Evolutionary conservation across 1,140 invertebrate species (phyloP).

Genomic region (Leptinotarsa texana): DNA sequence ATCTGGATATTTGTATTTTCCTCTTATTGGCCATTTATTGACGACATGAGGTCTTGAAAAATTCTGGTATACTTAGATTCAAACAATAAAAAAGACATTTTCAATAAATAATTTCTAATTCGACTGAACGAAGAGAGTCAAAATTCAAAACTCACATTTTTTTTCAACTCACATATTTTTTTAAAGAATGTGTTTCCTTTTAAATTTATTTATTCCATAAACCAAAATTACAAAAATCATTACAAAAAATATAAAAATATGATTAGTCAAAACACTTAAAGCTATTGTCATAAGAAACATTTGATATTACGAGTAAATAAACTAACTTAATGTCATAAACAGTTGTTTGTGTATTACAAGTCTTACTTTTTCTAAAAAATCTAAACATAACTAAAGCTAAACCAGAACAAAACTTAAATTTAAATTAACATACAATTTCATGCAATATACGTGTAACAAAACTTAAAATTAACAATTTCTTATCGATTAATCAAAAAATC

Average conservation of each 20-base stretch:
- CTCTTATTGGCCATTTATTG: no score
- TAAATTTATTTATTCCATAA: conserved; percentile 8
- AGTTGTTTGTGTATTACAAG: conserved; percentile 21
- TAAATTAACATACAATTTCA: conserved; percentile 22
- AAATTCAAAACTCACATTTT: no score
- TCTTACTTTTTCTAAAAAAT: conserved; percentile 9
- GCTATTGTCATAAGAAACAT: conserved; percentile 12
- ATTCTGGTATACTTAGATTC: no score
- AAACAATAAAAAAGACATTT: no score
- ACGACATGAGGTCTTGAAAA: no score
- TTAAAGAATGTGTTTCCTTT: neutral
- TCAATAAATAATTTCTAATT: no score
- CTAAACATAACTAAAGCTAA: conserved; percentile 12
- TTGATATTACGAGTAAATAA: conserved; percentile 19
- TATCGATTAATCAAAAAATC: conserved; percentile 7
- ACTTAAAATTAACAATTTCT: conserved; percentile 22
- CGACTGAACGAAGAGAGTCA: no score
- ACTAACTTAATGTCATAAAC: conserved; percentile 22
- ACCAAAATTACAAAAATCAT: conserved; percentile 17
- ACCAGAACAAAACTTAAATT: conserved; percentile 25
- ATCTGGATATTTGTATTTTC: no score
- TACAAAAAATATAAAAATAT: conserved; percentile 19
- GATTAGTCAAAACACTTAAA: conserved; percentile 21
- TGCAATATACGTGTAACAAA: conserved; percentile 12
- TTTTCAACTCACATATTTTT: no score